A percentile compares a stretch with the other conserved stretches of the same genome.
Evolutionary conservation across 2,797 vertebrate genomes (phyloP).

Genomic region (Centropyge bicolor): DNA sequence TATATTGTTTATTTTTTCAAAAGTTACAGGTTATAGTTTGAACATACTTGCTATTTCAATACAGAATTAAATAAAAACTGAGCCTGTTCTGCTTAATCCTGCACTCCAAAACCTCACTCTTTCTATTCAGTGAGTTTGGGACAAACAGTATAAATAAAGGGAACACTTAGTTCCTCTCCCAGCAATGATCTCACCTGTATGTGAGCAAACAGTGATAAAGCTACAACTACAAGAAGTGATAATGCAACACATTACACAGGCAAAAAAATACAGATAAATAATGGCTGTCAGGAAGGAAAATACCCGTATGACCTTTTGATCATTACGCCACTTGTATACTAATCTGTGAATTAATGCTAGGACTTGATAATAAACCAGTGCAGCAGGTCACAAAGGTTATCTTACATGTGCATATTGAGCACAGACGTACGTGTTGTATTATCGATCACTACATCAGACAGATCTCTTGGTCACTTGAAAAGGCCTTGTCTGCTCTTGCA

Average conservation of each 20-base stretch:
- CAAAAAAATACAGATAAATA: neutral
- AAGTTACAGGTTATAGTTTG: no score
- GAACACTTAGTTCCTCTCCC: conserved; percentile 1
- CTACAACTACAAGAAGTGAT: neutral
- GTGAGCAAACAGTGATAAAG: neutral
- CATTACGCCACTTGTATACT: neutral
- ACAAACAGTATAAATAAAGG: neutral
- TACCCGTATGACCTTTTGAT: conserved; percentile 3
- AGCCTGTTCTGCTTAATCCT: neutral
- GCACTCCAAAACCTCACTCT: neutral
- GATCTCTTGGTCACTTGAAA: neutral
- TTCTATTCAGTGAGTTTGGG: neutral
- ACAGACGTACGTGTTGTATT: neutral
- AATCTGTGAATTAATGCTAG: neutral
- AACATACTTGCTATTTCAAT: neutral
- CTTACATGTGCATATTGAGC: conserved; percentile 2
- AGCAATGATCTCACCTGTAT: neutral
- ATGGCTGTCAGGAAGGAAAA: neutral
- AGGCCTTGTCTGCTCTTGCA: neutral
- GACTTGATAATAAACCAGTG: conserved; percentile 1
- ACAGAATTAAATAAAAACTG: neutral
- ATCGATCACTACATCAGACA: neutral
- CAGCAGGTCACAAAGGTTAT: neutral
- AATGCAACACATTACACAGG: neutral
- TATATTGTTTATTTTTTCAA: no score